Conservation (phyloP, 2,113 vertebrate genomes). For the Calyptomena viridis region DNA sequence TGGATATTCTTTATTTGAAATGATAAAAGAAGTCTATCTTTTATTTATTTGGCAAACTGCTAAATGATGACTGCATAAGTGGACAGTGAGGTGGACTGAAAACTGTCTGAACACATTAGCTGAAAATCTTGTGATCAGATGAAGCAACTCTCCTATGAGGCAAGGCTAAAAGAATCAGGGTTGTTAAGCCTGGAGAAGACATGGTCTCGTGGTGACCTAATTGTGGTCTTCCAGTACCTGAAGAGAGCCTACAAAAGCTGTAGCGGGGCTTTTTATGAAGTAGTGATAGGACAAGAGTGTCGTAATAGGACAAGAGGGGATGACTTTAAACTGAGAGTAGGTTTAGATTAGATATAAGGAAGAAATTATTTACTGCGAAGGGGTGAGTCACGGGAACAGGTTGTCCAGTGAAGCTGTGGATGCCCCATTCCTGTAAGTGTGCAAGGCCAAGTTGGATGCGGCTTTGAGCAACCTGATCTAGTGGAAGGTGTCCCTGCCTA, state of each 20-base stretch:
- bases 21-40: too few relatives aligned
- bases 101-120: neutral
- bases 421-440: neutral
- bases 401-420: neutral
- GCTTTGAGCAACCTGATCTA: neutral
- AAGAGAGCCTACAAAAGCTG: neutral
- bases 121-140: neutral
- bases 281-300: neutral
- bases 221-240: neutral
- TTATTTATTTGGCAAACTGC: neutral
- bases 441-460: neutral
- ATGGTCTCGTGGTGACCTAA: neutral
- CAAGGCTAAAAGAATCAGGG: neutral
- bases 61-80: neutral
- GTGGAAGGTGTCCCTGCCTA: neutral
- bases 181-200: neutral
- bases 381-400: neutral
- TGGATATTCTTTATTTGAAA: neutral
- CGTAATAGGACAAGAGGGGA: neutral
- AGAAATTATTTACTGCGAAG: neutral
- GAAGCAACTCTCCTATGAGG: neutral
- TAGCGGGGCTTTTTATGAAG: neutral
- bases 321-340: neutral
- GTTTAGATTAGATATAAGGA: neutral
- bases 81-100: neutral